phyloP scores from a whole-genome alignment of 2,888 invertebrate genomes.

The Agrochola litura region DNA sequence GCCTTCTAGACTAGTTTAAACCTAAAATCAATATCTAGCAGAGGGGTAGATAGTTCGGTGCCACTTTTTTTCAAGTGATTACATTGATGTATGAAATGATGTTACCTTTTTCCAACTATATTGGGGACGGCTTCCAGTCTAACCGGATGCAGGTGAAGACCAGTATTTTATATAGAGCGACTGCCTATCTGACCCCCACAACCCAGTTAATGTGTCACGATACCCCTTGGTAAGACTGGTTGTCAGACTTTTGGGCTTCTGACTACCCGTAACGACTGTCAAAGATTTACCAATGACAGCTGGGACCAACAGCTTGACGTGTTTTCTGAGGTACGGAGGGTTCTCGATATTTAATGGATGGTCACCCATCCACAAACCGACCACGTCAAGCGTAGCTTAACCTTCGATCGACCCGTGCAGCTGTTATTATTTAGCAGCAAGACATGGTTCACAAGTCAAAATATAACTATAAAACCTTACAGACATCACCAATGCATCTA shows the following conservation, averaged over 20 bases:
- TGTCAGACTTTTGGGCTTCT: not conserved
- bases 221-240: not conserved
- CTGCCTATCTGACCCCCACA: not conserved
- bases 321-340: no score
- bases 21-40: not conserved
- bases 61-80: not conserved
- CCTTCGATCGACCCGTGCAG: no score
- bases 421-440: no score
- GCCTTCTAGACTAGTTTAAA: not conserved
- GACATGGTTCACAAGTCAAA: not conserved
- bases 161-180: not conserved
- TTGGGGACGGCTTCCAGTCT: not conserved
- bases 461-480: not conserved
- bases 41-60: not conserved
- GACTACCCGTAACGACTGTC: not conserved
- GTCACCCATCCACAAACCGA: no score
- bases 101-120: not conserved
- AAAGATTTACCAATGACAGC: not conserved
- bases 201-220: not conserved
- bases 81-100: not conserved
- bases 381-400: no score
- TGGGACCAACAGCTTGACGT: not conserved
- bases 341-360: no score
- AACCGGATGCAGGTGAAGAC: not conserved
- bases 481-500: not conserved